Conservation (phyloP, 2,113 vertebrate species). For the Sylvia atricapilla region DNA sequence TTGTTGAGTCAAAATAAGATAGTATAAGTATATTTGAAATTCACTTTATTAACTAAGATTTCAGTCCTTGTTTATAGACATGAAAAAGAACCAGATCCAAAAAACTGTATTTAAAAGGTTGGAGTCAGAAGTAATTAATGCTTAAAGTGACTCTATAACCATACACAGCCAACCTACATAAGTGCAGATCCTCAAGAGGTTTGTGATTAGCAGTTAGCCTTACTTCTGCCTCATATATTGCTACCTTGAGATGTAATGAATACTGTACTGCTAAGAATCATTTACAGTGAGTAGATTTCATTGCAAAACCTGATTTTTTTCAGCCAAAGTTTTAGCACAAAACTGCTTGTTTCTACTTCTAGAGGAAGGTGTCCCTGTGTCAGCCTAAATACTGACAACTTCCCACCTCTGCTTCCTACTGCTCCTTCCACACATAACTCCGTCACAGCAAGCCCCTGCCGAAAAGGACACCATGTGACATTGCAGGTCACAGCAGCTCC, state of each 20-base stretch:
- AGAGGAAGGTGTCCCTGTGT: neutral
- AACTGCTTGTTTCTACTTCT: neutral
- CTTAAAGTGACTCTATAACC: slow-evolving; percentile 32
- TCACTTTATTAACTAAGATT: neutral
- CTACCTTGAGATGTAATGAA: slow-evolving; percentile 14
- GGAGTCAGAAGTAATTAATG: slow-evolving; percentile 39
- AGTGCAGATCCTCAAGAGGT: slow-evolving; percentile 27
- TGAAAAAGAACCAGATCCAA: neutral
- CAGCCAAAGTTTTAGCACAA: neutral
- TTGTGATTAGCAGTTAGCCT: slow-evolving; percentile 47
- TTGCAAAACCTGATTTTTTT: neutral
- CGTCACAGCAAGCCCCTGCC: neutral
- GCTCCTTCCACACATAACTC: neutral
- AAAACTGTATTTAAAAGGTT: neutral
- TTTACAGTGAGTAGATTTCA: neutral
- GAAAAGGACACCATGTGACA: neutral
- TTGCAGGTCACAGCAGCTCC: neutral
- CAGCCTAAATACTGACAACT: neutral
- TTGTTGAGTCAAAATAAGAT: neutral
- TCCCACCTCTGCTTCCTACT: neutral
- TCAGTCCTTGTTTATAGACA: neutral
- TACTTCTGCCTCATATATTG: neutral
- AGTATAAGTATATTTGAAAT: neutral
- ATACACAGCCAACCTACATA: slow-evolving; percentile 54
- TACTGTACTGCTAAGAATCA: neutral